Percentiles rank a stretch among this genome's conserved stretches.
phyloP scores from a whole-genome alignment of 2,113 vertebrate genomes.

The Poeciliopsis occidentalis region DNA sequence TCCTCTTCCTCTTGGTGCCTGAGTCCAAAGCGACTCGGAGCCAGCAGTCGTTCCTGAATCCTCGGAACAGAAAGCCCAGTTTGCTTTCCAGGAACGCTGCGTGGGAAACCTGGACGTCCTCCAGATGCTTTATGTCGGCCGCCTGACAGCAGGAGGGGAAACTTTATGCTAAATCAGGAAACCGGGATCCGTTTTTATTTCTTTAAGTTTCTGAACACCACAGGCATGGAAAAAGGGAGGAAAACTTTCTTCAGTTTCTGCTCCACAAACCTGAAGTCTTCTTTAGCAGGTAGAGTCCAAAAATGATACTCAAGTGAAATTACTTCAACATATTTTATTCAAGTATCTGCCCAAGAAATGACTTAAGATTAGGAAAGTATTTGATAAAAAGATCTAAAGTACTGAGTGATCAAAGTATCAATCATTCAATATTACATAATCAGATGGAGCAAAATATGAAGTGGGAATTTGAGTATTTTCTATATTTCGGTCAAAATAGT shows the following conservation, averaged over 20 bases:
- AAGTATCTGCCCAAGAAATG: too few species aligned
- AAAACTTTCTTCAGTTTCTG: neutral
- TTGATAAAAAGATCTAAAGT: too few species aligned
- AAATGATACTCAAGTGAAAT: too few species aligned
- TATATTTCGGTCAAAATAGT: too few species aligned
- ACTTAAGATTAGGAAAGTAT: too few species aligned
- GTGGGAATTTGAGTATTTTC: too few species aligned
- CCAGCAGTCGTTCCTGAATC: neutral
- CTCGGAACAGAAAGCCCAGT: neutral
- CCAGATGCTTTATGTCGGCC: constrained; percentile 10
- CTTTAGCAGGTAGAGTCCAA: too few species aligned
- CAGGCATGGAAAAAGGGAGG: neutral
- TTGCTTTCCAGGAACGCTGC: constrained; percentile 17
- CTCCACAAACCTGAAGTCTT: neutral
- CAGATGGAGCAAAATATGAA: too few species aligned
- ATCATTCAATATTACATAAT: too few species aligned
- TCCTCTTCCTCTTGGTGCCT: neutral
- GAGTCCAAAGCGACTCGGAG: neutral
- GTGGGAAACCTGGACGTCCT: constrained; percentile 8
- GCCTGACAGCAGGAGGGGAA: neutral
- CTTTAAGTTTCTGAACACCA: neutral
- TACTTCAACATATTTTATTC: too few species aligned
- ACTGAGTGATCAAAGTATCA: too few species aligned
- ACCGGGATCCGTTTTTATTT: neutral
- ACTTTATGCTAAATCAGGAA: neutral